phyloP scores from a whole-genome alignment of 1,140 invertebrate species.

The Zaprionus ornatus region DNA sequence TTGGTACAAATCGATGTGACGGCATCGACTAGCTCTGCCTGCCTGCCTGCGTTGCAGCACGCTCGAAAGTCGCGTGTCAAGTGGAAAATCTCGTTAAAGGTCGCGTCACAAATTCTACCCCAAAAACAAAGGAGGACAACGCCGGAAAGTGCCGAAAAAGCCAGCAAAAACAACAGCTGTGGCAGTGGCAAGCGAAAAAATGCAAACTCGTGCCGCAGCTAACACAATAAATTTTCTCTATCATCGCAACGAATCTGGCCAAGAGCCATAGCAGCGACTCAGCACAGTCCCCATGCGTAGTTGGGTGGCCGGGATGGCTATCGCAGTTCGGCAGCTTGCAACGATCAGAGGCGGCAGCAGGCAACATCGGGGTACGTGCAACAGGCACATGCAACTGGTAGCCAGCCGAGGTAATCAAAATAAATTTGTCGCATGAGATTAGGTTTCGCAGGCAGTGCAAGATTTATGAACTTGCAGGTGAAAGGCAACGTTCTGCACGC shows the following conservation, averaged over 20 bases:
- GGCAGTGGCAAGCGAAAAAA: conserved; percentile 36
- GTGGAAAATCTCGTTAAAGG: conserved; percentile 78
- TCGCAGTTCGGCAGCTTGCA: conserved; percentile 6
- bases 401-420: conserved; percentile 59
- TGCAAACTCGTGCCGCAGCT: conserved; percentile 65
- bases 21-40: not conserved
- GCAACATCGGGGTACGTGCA: not conserved
- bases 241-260: conserved; percentile 50
- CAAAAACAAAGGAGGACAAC: conserved; percentile 20
- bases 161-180: conserved; percentile 6
- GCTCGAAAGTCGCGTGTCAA: conserved; percentile 77
- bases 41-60: conserved; percentile 34
- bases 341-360: no score
- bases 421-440: conserved; percentile 18
- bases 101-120: conserved; percentile 72
- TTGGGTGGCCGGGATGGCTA: conserved; percentile 52
- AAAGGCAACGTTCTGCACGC: not conserved
- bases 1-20: conserved; percentile 69
- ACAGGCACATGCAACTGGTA: conserved; percentile 40
- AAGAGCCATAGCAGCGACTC: conserved; percentile 4
- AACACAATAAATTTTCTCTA: conserved; percentile 76
- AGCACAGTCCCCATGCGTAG: conserved; percentile 36
- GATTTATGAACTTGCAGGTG: conserved; percentile 3
- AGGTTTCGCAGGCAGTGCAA: conserved; percentile 2
- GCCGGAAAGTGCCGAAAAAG: not conserved